Evolutionary conservation across 2,113 vertebrate genomes (phyloP).

Genomic region (Diphyllodes magnificus): DNA sequence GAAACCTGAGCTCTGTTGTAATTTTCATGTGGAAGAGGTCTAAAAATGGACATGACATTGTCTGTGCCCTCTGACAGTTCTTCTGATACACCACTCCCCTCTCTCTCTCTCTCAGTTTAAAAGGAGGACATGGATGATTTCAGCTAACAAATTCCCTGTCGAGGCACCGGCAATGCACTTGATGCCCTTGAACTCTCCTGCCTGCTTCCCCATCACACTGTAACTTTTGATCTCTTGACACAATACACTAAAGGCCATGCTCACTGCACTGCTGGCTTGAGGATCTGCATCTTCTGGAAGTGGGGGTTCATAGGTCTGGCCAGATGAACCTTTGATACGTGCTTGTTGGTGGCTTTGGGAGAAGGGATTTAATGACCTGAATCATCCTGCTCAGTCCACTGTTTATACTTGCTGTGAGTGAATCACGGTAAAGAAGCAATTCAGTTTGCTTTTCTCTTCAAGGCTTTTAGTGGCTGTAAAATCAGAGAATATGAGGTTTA

Average conservation of each 20-base stretch:
- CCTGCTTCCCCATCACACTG: neutral
- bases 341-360: neutral
- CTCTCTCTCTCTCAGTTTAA: neutral
- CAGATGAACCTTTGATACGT: neutral
- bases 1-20: neutral
- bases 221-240: neutral
- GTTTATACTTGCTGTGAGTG: neutral
- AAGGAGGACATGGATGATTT: neutral
- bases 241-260: neutral
- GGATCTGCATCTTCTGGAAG: neutral
- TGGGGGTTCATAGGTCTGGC: neutral
- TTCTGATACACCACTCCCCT: neutral
- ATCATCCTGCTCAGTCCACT: neutral
- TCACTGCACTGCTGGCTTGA: neutral
- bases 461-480: neutral
- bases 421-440: neutral
- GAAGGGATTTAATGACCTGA: neutral
- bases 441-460: neutral
- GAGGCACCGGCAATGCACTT: neutral
- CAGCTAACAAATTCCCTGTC: neutral
- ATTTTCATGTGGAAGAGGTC: neutral
- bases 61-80: neutral
- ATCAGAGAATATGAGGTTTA: neutral
- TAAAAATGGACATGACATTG: neutral
- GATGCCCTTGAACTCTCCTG: neutral